phyloP scores from a whole-genome alignment of 2,113 vertebrate species.

The Pseudorhombus dupliciocellatus region DNA sequence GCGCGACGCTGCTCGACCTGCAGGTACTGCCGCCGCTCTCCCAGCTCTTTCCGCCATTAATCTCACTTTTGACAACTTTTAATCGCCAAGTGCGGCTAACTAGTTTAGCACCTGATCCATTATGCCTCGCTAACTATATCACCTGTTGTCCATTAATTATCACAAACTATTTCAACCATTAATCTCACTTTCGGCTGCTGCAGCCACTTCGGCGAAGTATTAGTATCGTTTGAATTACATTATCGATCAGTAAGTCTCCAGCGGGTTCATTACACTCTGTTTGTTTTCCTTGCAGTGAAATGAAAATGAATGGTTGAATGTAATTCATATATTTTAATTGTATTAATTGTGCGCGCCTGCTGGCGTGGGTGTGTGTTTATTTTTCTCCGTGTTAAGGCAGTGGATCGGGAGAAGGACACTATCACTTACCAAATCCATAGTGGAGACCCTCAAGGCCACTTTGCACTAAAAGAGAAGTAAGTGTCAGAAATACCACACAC shows the following conservation, averaged over 20 bases:
- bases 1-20: conserved; percentile 90
- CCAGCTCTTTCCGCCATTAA: not conserved
- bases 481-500: conserved; percentile 5
- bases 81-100: not conserved
- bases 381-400: conserved; percentile 83
- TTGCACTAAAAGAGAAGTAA: conserved; percentile 91
- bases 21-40: conserved; percentile 81
- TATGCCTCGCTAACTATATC: not conserved
- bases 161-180: not conserved
- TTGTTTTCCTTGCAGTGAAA: not conserved
- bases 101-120: not conserved
- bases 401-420: conserved; percentile 91
- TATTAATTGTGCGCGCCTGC: not conserved
- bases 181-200: not conserved
- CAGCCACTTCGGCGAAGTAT: not conserved
- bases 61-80: not conserved
- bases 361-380: conserved; percentile 6
- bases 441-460: conserved; percentile 90
- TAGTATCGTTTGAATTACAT: not conserved
- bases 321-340: not conserved
- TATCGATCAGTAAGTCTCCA: not conserved
- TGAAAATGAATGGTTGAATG: not conserved
- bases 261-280: not conserved
- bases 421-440: conserved; percentile 90
- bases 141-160: not conserved